phyloP scores from a whole-genome alignment of 2,888 invertebrate species.

The Yponomeuta sedellus region DNA sequence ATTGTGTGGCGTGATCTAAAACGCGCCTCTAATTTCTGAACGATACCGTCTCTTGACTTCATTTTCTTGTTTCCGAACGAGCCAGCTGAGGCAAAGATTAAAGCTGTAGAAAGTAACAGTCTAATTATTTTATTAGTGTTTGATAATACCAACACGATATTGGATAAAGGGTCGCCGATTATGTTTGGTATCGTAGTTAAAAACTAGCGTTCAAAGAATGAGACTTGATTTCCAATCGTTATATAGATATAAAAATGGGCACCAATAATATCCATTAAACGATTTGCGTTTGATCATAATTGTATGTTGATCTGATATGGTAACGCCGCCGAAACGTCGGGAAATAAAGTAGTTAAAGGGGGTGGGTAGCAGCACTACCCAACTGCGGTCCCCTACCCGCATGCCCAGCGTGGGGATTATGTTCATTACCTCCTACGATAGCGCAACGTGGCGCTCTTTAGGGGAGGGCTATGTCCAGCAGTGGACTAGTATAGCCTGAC shows the following conservation, averaged over 20 bases:
- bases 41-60: constrained; percentile 17
- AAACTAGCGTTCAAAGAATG: not conserved
- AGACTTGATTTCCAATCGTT: not conserved
- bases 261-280: not conserved
- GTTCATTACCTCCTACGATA: no score
- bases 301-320: no score
- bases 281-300: no score
- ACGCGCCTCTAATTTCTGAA: constrained; percentile 17
- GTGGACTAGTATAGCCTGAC: no score
- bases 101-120: not conserved
- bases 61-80: constrained; percentile 16
- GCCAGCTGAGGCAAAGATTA: constrained; percentile 15
- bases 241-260: no score
- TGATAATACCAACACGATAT: not conserved
- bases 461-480: no score
- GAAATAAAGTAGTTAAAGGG: no score
- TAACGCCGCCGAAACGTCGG: no score
- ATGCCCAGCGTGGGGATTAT: no score
- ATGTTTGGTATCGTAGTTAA: not conserved
- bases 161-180: not conserved
- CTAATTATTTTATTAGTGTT: constrained; percentile 1
- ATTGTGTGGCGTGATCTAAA: constrained; percentile 21
- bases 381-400: no score
- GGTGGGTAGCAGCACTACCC: no score
- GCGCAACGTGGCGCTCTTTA: no score